phyloP scores from a whole-genome alignment of 2,113 vertebrate genomes.

The Myotis davidii region DNA sequence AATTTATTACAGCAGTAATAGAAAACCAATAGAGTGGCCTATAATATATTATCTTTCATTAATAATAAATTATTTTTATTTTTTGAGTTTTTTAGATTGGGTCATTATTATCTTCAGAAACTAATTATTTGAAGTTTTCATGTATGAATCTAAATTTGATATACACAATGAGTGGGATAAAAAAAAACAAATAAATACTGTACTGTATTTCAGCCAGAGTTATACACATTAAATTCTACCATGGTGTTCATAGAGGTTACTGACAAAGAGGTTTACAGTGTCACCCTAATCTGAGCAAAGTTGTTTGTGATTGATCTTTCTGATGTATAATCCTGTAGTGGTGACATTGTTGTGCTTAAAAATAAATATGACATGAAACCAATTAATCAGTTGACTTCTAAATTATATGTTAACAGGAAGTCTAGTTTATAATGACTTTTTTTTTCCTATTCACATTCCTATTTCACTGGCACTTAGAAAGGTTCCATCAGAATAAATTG shows the following conservation, averaged over 20 bases:
- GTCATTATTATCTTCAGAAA: not conserved
- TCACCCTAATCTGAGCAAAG: not conserved
- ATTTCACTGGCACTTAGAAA: conserved; percentile 36
- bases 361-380: conserved; percentile 41
- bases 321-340: not conserved
- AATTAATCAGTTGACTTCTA: conserved; percentile 35
- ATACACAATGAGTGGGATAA: not conserved
- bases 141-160: not conserved
- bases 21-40: not conserved
- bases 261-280: not conserved
- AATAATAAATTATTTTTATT: not conserved
- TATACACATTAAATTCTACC: not conserved
- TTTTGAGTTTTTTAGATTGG: not conserved
- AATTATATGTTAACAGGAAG: conserved; percentile 8
- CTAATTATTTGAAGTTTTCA: not conserved
- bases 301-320: not conserved
- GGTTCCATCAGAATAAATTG: not conserved
- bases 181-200: not conserved
- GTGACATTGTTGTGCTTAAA: conserved; percentile 47
- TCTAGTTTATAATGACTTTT: not conserved
- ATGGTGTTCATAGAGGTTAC: not conserved
- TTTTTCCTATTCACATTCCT: not conserved
- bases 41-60: not conserved
- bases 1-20: not conserved
- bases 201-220: not conserved